phyloP scores from a whole-genome alignment of 2,113 vertebrate species.

The Peromyscus leucopus region DNA sequence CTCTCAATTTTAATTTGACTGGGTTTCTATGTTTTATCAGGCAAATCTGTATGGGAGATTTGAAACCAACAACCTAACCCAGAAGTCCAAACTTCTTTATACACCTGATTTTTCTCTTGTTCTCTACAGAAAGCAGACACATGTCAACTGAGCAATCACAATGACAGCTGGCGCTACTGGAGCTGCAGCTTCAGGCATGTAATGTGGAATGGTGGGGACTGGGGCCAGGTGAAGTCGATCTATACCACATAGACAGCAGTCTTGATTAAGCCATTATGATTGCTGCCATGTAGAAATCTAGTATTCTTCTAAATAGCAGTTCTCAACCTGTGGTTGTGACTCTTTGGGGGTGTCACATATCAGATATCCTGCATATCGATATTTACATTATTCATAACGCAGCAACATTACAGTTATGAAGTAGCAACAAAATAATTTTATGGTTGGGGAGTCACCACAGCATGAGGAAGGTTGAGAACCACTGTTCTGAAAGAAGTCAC shows the following conservation, averaged over 20 bases:
- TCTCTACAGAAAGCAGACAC: background rate
- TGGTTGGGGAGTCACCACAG: background rate
- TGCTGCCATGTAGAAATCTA: background rate
- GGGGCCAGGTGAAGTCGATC: background rate
- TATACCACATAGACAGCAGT: background rate
- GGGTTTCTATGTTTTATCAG: background rate
- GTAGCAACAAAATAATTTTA: background rate
- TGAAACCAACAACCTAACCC: background rate
- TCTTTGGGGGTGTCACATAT: rapidly evolving
- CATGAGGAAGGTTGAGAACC: background rate
- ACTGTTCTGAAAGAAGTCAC: conserved; percentile 7
- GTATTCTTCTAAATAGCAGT: background rate
- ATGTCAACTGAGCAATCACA: background rate
- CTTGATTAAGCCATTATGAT: background rate
- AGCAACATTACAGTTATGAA: background rate
- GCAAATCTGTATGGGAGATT: background rate
- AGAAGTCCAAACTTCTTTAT: background rate
- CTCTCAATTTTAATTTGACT: conserved; percentile 11
- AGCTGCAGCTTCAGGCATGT: background rate
- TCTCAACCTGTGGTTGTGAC: background rate
- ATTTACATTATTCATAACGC: background rate
- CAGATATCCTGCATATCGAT: background rate
- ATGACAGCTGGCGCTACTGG: background rate
- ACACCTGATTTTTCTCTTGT: background rate
- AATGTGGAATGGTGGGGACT: background rate